Base-by-base conservation (phyloP, 2,113 vertebrate species). In the Trachemys scripta region DNA sequence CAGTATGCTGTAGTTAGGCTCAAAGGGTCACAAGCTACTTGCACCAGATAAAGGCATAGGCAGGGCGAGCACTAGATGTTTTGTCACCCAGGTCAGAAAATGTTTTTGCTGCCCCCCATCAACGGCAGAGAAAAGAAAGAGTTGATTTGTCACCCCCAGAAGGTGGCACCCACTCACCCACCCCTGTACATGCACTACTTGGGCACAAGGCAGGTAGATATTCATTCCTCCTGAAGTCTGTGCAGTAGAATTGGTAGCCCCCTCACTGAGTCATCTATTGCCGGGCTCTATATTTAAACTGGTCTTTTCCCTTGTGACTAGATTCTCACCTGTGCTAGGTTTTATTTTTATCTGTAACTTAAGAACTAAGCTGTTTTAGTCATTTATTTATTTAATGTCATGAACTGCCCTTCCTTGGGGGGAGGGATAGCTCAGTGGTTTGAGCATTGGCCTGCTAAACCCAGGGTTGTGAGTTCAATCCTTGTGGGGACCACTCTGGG, bases 291-390 rank as follows among this genome's bases (percentile, higher is more conserved):
- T 38, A n/a, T 35, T 80, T 80, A 51, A 59, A 59, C 76, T 3
- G 47, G 19, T 24, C 12, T 1, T 59, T 85, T 29, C 27, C 84
- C 59, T 86, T 94, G 22, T 35, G 54, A 93, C 47, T 42, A 11
- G 27, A 83, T 84, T 50, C 90, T 83, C 35, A n/a, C 79, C 87
- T 87, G 12, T 3, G 92, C 93, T 93, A 49, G 65, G 82, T 75
- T 88, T 79, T 85, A 82, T 94, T 78, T 94, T 29, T 27, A 57
- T 27, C 56, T 57, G 24, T 57, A 57, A 27, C 56, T 27, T 57
- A 27, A 22, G 88, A 76, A 14, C 27, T 76, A 22, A 97, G 35
- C 49, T 87, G 79, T 82, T 8, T 1, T 50, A 38, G 10, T 50
- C 75, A 57, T n/a, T 87, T 94, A 59, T 22, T 81, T 89, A 82